Evolutionary conservation across 2,888 invertebrate genomes (phyloP), one percentile per base, ranked within the genome.

Genomic region (Ophion obscuratus): DNA sequence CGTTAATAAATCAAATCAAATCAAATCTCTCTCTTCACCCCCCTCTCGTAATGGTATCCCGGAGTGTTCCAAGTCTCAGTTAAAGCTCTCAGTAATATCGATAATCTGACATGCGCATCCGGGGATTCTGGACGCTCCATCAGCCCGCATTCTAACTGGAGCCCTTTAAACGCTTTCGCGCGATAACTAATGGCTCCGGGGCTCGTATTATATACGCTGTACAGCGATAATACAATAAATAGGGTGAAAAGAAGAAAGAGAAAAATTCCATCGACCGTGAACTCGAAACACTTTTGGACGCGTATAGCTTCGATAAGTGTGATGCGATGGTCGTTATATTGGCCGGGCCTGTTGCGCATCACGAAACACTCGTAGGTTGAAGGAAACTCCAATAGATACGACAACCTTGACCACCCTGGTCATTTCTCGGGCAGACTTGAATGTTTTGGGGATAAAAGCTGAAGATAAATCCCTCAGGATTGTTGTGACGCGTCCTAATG

Each of bases 151-250:
- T 79, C 75, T 59, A 89, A 88, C 86, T 89, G 85, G 84, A 87
- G 84, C 88, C 88, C 89, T 90, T 87, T 87, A 83, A 88, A 85
- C 70, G 17, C 87, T 87, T 85, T 89, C 90, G 87, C 71, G 89
- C 89, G 91, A 92, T 91, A 92, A 91, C 91, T 90, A 91, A 92
- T 91, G 91, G 91, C 81, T 70, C 81, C 17, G 67, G 85, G 40
- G 40, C 40, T 53, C 53, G 73, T 82, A 85, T 87, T 88, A 89
- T 89, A 90, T 88, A 83, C 76, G 75, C 17, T 27, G 14, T 53
- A n/a, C 27, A 75, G 40, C 47, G 67, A 31, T 64, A 62, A 31
- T 84, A 82, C 84, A 87, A 84, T 47, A 53, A 31, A 36, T 62
- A 20, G 27, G 57, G 78, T 62, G 59, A 59, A 62, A 61, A 82